Evolutionary conservation across 2,113 vertebrate genomes (phyloP).

Genomic region (Coregonus clupeaformis): DNA sequence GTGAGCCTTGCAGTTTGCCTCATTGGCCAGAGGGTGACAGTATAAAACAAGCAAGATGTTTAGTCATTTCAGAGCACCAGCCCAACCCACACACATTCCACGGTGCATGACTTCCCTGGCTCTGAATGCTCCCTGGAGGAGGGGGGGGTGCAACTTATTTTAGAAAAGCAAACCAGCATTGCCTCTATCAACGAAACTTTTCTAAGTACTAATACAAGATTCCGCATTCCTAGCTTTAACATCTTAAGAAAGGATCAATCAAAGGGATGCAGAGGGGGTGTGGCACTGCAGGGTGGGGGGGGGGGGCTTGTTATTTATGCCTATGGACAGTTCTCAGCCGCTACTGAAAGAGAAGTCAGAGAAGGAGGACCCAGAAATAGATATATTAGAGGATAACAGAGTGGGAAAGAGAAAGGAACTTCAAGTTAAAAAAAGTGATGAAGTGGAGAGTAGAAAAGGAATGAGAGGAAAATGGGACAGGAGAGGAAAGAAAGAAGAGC

Average conservation of each 20-base stretch:
- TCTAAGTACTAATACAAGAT: too few species aligned
- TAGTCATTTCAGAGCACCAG: background rate
- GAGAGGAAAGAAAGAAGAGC: background rate
- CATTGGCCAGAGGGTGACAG: constrained; percentile 49
- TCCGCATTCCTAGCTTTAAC: too few species aligned
- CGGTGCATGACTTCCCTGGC: constrained; percentile 31
- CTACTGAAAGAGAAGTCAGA: accelerated
- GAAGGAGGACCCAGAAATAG: background rate
- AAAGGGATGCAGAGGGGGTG: too few species aligned
- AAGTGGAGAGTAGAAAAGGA: background rate
- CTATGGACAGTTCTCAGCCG: background rate
- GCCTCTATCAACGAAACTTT: too few species aligned
- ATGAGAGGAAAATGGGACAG: background rate
- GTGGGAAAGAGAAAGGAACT: background rate
- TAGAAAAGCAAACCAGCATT: too few species aligned
- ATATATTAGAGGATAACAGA: background rate
- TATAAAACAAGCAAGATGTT: constrained; percentile 3
- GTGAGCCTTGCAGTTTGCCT: background rate
- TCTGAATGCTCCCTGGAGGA: constrained; percentile 22
- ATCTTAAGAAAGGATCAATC: too few species aligned
- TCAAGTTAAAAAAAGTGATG: constrained; percentile 10
- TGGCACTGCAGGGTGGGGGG: too few species aligned
- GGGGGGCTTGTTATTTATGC: background rate
- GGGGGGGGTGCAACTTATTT: background rate
- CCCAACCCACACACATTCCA: constrained; percentile 28